These are phyloP conservation scores for Darevskia mixta DNA, from an alignment of 2,797 vertebrate species.

Conservation along the genomic window DNA sequence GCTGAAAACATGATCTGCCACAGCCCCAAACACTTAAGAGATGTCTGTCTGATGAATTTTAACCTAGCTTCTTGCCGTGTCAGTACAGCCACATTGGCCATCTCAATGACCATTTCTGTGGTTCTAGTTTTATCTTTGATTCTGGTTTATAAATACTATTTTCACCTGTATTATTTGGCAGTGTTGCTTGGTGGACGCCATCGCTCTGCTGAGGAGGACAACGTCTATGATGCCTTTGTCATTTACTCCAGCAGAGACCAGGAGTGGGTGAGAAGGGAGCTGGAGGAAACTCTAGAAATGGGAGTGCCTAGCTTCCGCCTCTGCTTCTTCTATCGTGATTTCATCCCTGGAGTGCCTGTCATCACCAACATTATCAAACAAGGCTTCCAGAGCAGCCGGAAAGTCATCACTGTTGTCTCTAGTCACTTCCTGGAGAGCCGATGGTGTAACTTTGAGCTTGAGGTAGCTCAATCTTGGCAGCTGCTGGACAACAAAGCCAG, in stretches of 20 bases:
- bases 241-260: constrained; percentile 86
- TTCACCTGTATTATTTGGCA: constrained; percentile 74
- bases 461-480: constrained; percentile 84
- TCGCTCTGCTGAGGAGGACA: constrained; percentile 60
- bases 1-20: constrained; percentile 72
- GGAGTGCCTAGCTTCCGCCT: constrained; percentile 79
- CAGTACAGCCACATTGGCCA: background rate
- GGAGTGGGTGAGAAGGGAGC: constrained; percentile 82
- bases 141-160: constrained; percentile 80
- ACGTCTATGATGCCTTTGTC: constrained; percentile 84
- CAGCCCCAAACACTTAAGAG: constrained; percentile 19
- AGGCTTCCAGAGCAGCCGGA: constrained; percentile 82
- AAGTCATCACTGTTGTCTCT: constrained; percentile 81
- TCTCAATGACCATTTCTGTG: background rate
- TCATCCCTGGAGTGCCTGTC: constrained; percentile 81
- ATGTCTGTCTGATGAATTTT: constrained; percentile 51
- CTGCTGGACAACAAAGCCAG: constrained; percentile 79
- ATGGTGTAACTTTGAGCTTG: constrained; percentile 85
- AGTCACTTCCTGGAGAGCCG: constrained; percentile 80
- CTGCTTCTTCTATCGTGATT: constrained; percentile 84
- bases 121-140: background rate
- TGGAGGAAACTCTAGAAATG: constrained; percentile 82
- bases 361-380: constrained; percentile 85
- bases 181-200: constrained; percentile 77
- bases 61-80: constrained; percentile 69